phyloP scores from a whole-genome alignment of 2,797 vertebrate species.

The Phataginus tetradactyla region DNA sequence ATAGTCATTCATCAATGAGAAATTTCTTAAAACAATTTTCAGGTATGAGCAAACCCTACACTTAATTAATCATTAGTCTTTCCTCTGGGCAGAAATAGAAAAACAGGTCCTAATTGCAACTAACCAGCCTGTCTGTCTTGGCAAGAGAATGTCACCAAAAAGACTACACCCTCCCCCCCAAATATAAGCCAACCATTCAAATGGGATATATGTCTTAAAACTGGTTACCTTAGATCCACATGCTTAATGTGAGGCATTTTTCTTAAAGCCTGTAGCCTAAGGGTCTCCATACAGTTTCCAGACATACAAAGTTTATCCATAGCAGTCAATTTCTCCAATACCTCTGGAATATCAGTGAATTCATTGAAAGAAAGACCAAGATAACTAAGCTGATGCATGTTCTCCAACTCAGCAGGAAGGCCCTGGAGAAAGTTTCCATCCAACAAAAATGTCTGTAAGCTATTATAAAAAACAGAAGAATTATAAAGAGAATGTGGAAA shows the following conservation, averaged over 20 bases:
- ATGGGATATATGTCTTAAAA: background rate
- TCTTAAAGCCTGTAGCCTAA: constrained; percentile 90
- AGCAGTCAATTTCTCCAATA: constrained; percentile 92
- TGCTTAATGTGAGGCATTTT: constrained; percentile 94
- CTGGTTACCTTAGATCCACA: constrained; percentile 93
- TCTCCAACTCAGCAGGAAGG: constrained; percentile 93
- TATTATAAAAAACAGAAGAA: constrained; percentile 79
- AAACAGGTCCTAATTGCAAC: background rate
- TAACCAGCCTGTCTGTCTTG: background rate
- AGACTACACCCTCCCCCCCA: background rate
- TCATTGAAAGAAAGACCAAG: constrained; percentile 97
- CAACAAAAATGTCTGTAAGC: constrained; percentile 96
- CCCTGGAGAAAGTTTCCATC: constrained; percentile 96
- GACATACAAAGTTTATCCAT: constrained; percentile 98
- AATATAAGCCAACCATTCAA: background rate
- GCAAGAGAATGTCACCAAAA: background rate
- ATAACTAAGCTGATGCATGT: constrained; percentile 93
- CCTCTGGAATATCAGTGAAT: constrained; percentile 92
- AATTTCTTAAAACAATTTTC: background rate
- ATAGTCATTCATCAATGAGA: background rate
- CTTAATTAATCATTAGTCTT: background rate
- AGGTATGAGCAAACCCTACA: background rate
- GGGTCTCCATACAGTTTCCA: constrained; percentile 92
- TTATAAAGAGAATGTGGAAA: constrained; percentile 58
- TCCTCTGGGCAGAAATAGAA: background rate